phyloP scores from a whole-genome alignment of 2,888 invertebrate genomes.

The Nomada fucata region DNA sequence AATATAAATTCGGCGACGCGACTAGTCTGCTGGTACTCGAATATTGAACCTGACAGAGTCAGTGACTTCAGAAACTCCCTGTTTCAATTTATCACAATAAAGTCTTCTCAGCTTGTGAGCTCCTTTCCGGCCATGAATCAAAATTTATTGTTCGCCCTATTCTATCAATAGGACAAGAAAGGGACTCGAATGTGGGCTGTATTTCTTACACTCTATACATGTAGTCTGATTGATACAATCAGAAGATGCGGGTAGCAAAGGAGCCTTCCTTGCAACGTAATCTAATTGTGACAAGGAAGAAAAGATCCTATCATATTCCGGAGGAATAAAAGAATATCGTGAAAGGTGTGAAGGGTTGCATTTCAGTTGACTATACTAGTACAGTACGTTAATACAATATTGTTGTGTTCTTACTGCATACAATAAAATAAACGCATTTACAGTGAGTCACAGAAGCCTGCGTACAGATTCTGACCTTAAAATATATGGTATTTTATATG shows the following conservation, averaged over 20 bases:
- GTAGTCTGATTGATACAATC: conserved; percentile 44
- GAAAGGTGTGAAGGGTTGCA: conserved; percentile 18
- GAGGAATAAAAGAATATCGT: conserved; percentile 10
- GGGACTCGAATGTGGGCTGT: conserved; percentile 13
- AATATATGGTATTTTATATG: too few species aligned
- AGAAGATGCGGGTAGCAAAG: conserved; percentile 45
- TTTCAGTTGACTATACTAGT: background rate
- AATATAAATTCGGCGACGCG: background rate
- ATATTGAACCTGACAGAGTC: conserved; percentile 10
- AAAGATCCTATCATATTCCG: conserved; percentile 36
- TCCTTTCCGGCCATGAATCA: conserved; percentile 9
- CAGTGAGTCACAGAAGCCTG: too few species aligned
- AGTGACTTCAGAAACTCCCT: conserved; percentile 6
- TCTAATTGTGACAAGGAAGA: conserved; percentile 56
- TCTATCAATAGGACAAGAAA: conserved; percentile 16
- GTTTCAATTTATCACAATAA: conserved; percentile 23
- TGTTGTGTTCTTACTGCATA: background rate
- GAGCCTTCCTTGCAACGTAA: conserved; percentile 24
- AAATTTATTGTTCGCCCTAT: conserved; percentile 29
- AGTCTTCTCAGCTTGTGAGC: conserved; percentile 3
- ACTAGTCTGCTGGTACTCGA: background rate
- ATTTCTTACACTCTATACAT: conserved; percentile 19
- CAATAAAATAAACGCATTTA: too few species aligned
- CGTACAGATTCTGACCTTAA: too few species aligned
- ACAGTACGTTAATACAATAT: background rate